Base-by-base conservation (phyloP, 2,888 invertebrate genomes). In the Ichneumoninae sp. region DNA sequence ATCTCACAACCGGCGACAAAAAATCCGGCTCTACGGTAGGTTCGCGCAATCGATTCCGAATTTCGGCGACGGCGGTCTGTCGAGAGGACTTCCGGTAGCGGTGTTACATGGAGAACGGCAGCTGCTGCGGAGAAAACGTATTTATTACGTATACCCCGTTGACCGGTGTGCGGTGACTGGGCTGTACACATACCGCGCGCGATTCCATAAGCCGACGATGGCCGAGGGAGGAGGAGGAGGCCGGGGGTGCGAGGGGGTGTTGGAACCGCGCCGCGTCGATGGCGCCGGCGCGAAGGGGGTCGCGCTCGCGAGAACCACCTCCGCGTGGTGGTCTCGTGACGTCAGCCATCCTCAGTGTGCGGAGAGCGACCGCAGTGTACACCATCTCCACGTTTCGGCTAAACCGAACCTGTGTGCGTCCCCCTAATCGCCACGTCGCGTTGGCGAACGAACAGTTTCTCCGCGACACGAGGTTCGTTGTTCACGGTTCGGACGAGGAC, bases 271-370 rank as follows among this genome's bases (percentile, higher is more conserved):
- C 66, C 76, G 36, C 66, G 76, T 66, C 76, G 85, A 85, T 84
- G 88, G 92, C 92, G 92, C 92, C 90, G 91, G 92, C 92, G 93
- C 93, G 90, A 76, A 66, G 87, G 88, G 89, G 88, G 84, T 88
- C 88, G 89, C 89, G 81, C 74, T 91, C 88, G 92, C 90, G 91
- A 92, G 89, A 83, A 90, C 92, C 91, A 90, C 91, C 92, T 92
- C 93, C 93, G 92, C 93, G 93, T 93, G 93, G 92, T 92, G 91
- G 91, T 90, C 90, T 92, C 91, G 90, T 93, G 93, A 92, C 93
- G 93, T 93, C 92, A 93, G 91, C 89, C 90, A 88, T 88, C 88
- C 91, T 92, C 93, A 93, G 93, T 93, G 93, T 90, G 93, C 93
- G 92, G 93, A 93, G 92, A 93, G 92, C 93, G 92, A 92, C 92